Conservation (phyloP, 2,113 vertebrate genomes). For the Hucho hucho region DNA sequence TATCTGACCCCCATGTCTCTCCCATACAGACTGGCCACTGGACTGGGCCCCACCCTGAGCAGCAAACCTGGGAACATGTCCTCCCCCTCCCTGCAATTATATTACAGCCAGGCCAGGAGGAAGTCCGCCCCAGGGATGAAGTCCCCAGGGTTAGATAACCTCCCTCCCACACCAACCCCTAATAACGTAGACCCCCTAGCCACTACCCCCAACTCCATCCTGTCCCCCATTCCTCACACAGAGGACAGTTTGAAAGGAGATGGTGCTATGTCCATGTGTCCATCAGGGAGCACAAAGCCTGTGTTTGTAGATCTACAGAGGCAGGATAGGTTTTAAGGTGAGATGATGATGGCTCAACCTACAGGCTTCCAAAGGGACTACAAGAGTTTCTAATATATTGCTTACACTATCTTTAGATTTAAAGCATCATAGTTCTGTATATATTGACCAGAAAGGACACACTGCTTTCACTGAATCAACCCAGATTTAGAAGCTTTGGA, state of each 20-base stretch:
- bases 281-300: neutral
- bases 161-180: neutral
- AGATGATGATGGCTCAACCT: neutral
- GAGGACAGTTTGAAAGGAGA: neutral
- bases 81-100: conserved; percentile 70
- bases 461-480: neutral
- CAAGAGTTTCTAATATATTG: neutral
- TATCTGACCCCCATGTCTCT: conserved; percentile 54
- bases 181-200: neutral
- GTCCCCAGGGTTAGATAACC: conserved; percentile 43
- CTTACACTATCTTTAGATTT: neutral
- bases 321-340: neutral
- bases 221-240: neutral
- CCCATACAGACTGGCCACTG: conserved; percentile 59
- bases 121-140: conserved; percentile 35
- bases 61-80: conserved; percentile 70
- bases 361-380: neutral
- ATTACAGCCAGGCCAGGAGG: conserved; percentile 71
- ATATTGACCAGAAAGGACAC: neutral
- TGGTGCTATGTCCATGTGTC: too few relatives aligned
- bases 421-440: neutral
- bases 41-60: conserved; percentile 50
- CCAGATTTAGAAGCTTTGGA: neutral
- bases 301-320: neutral
- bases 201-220: neutral